Evolutionary conservation across 2,888 invertebrate species (phyloP).

Genomic region (Andrena dorsata): DNA sequence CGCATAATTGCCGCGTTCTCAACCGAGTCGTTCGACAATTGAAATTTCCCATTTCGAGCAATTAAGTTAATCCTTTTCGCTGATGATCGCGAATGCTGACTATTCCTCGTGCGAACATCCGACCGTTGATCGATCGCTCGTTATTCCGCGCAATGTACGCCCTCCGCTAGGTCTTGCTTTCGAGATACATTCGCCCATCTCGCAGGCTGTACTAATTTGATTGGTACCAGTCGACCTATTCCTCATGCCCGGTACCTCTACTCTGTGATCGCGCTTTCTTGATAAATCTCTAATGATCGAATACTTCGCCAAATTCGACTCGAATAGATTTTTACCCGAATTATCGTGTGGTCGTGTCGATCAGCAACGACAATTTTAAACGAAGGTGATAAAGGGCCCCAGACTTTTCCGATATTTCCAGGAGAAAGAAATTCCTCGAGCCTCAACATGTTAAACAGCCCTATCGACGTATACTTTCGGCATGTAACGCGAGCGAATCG

Average conservation of each 20-base stretch:
- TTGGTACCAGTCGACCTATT: not conserved
- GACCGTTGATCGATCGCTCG: constrained; percentile 6
- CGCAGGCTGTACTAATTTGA: not conserved
- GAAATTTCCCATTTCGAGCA: constrained; percentile 57
- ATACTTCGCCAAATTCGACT: no score
- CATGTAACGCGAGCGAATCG: not conserved
- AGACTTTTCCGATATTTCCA: no score
- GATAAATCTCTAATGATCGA: no score
- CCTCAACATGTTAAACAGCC: no score
- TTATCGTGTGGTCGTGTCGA: constrained; percentile 6
- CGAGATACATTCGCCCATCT: not conserved
- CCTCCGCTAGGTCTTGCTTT: not conserved
- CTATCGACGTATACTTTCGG: not conserved
- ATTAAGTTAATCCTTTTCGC: constrained; percentile 54
- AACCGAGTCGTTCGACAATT: constrained; percentile 48
- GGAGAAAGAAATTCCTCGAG: no score
- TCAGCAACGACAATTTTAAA: not conserved
- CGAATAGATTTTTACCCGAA: not conserved
- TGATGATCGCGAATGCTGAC: constrained; percentile 11
- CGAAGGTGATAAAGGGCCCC: no score
- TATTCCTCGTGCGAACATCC: not conserved
- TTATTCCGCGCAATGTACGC: constrained; percentile 2
- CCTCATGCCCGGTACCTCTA: not conserved
- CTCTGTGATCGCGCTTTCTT: not conserved
- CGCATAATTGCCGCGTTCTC: constrained; percentile 51